Evolutionary conservation across 2,797 vertebrate genomes (phyloP).

Genomic region (Gobio occitaniae): DNA sequence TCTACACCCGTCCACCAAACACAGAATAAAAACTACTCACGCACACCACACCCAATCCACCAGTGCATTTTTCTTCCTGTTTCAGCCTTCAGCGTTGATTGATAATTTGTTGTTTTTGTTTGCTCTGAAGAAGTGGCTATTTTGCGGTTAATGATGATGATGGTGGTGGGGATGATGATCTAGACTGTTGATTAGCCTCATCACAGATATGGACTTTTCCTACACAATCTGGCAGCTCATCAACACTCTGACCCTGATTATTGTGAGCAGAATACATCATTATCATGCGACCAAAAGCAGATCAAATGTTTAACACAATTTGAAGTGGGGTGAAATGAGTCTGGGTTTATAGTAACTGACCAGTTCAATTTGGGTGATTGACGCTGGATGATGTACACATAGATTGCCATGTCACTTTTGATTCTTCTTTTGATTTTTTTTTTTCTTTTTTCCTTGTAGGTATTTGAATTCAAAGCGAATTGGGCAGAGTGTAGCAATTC

Average conservation of each 20-base stretch:
- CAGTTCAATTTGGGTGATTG: constrained; percentile 10
- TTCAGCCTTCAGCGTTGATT: constrained; percentile 26
- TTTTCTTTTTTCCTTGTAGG: not conserved
- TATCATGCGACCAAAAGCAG: constrained; percentile 21
- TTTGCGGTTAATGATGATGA: constrained; percentile 44
- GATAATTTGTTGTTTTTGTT: constrained; percentile 47
- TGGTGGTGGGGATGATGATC: constrained; percentile 42
- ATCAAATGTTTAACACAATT: constrained; percentile 2
- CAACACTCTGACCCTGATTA: constrained; percentile 38
- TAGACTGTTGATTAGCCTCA: constrained; percentile 55
- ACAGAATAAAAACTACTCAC: not conserved
- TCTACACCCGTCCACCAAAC: not conserved
- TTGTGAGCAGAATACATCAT: constrained; percentile 30
- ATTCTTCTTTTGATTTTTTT: not conserved
- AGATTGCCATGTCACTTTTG: not conserved
- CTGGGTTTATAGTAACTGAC: constrained; percentile 4
- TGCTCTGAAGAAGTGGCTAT: constrained; percentile 32
- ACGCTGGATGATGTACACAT: not conserved
- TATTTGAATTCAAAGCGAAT: not conserved
- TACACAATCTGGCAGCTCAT: constrained; percentile 39
- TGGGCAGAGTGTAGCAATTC: not conserved
- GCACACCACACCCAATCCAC: constrained; percentile 1
- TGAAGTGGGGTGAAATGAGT: constrained; percentile 14
- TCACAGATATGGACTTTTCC: constrained; percentile 52
- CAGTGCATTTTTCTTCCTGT: constrained; percentile 7